A percentile compares a stretch with the other conserved stretches of the same genome.
Conservation (phyloP, 2,113 vertebrate species). For the Neolamprologus brichardi region DNA sequence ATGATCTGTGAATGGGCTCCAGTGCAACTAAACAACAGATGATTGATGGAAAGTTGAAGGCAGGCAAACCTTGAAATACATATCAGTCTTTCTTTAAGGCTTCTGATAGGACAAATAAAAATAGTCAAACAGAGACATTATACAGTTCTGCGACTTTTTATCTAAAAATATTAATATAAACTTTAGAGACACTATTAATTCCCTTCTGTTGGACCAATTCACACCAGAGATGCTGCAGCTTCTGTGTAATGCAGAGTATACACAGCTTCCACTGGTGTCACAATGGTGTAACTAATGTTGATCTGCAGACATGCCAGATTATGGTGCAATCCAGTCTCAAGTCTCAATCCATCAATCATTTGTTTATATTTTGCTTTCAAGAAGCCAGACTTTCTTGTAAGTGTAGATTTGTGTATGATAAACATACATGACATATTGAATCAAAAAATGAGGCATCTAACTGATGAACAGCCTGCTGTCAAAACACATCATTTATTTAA, state of each 20-base stretch:
- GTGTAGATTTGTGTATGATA: not conserved
- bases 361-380: not conserved
- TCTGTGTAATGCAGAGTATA: not conserved
- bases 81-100: not conserved
- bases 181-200: constrained; percentile 24
- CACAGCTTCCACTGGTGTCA: not conserved
- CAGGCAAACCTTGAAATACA: constrained; percentile 21
- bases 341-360: not conserved
- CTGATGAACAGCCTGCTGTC: not conserved
- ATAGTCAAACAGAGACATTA: constrained; percentile 16
- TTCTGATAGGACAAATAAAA: constrained; percentile 11
- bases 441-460: not conserved
- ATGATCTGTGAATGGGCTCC: constrained; percentile 3
- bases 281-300: not conserved
- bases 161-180: not conserved
- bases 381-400: not conserved
- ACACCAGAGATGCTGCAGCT: not conserved
- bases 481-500: not conserved
- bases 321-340: not conserved
- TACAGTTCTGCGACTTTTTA: not conserved
- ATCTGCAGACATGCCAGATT: not conserved
- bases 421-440: not conserved
- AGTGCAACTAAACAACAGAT: not conserved
- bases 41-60: constrained; percentile 34
- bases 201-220: constrained; percentile 1